Base-by-base conservation (phyloP, 2,113 vertebrate species). In the Notarius quadriscutis region DNA sequence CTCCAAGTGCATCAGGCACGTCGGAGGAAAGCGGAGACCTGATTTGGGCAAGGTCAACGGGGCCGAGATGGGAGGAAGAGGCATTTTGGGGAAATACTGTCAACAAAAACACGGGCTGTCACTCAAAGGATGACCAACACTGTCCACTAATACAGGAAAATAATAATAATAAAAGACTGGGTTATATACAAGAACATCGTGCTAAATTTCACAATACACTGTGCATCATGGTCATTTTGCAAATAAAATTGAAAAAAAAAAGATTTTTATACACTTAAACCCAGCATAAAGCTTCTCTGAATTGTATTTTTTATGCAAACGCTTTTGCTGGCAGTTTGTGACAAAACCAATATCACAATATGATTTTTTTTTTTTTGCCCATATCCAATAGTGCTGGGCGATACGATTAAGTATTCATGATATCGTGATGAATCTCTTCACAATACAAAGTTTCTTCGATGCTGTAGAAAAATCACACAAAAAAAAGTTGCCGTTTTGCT, bases 1-100 rank as follows among this genome's bases (percentile, higher is more conserved):
- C 86, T 71, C 82, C 72, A 81, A 89, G 67, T 50, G 81, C 86
- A 90, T 86, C 79, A 86, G 86, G 79, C 85, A 75, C 50, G 55
- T 25, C 74, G 55, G 18, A 71, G 85, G 63, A 50, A 57, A 78
- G 55, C 71, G 9, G 17, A 48, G 67, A 20, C 55, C 25, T 2
- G 50, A 71, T 63, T 22, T 7, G 8, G 57, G 30, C 55, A 1
- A 48, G 57, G 79, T 27, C 83, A 62, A 1, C n/a, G 25, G n/a
- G 34, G 57, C 14, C 57, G 18, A 80, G 55, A 34, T 27, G 4
- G 10, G n/a, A 30, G 41, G 41, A 65, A 65, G 50, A 30, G 17
- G 18, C 17, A 1, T 10, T 57, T 7, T 14, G 50, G 71, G 48
- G 67, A 62, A 57, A 27, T 4, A 25, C 12, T 2, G 41, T 51